Percentiles rank a stretch among this genome's conserved stretches.
phyloP scores from a whole-genome alignment of 2,888 invertebrate genomes.

The Athalia rosae region DNA sequence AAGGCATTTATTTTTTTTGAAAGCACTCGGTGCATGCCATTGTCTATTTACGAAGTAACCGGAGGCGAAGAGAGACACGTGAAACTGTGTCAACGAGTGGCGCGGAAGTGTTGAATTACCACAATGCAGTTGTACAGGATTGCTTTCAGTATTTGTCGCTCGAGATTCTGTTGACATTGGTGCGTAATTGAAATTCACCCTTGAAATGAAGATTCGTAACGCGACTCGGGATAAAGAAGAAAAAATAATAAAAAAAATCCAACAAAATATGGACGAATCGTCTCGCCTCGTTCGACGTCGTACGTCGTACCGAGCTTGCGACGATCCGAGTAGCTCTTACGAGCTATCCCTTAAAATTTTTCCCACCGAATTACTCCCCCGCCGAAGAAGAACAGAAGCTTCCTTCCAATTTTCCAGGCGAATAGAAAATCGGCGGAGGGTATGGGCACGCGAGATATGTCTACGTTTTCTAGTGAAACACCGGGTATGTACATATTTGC shows the following conservation, averaged over 20 bases:
- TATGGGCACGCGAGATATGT: conserved; percentile 6
- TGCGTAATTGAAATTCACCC: background rate
- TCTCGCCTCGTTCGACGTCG: background rate
- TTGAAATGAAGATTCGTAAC: no score
- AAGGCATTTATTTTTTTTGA: background rate
- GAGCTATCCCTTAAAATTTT: background rate
- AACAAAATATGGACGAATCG: background rate
- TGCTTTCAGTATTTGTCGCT: conserved; percentile 17
- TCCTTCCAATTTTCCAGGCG: conserved; percentile 15
- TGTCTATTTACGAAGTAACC: conserved; percentile 7
- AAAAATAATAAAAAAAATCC: background rate
- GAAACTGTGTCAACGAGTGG: background rate
- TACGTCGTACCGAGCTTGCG: background rate
- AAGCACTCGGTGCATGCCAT: background rate
- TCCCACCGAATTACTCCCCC: background rate
- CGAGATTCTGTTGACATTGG: conserved; percentile 21
- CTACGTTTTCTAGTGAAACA: conserved; percentile 16
- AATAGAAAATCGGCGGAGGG: conserved; percentile 25
- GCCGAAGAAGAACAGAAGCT: background rate
- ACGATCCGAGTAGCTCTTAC: no score
- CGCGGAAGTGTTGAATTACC: background rate
- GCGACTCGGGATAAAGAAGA: background rate
- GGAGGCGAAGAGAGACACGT: background rate
- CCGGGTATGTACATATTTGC: conserved; percentile 59
- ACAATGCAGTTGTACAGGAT: background rate